Conservation (phyloP, 2,113 vertebrate genomes). For the Felis chaus region DNA sequence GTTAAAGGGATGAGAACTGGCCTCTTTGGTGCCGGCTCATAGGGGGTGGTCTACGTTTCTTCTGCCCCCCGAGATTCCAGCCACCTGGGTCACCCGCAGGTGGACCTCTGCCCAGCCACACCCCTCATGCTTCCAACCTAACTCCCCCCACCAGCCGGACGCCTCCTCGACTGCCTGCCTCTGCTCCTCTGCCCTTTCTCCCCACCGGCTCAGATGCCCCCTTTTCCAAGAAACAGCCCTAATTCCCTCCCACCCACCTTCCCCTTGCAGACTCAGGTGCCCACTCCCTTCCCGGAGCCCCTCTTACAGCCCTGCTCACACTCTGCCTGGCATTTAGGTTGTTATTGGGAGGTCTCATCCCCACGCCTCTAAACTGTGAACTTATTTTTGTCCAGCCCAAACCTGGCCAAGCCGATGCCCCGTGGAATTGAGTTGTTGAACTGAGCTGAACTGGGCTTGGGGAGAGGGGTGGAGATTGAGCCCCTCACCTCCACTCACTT, state of each 20-base stretch:
- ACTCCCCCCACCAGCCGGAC: background rate
- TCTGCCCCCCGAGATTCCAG: background rate
- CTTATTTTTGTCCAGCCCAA: background rate
- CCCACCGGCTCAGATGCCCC: background rate
- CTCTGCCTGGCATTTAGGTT: rapidly evolving
- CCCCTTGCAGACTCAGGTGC: background rate
- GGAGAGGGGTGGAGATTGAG: background rate
- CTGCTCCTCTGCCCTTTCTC: background rate
- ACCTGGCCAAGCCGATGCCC: background rate
- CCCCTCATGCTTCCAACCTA: background rate
- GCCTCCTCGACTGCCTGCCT: background rate
- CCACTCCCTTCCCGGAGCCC: background rate
- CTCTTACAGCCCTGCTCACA: background rate
- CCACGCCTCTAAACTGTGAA: background rate
- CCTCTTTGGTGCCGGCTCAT: rapidly evolving
- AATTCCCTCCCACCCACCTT: background rate
- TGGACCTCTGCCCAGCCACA: background rate
- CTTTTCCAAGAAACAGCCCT: slow-evolving; percentile 1
- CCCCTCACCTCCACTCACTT: background rate
- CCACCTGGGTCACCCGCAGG: background rate
- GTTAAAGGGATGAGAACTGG: background rate
- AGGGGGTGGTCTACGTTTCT: background rate
- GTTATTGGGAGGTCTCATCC: background rate
- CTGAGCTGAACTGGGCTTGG: background rate
- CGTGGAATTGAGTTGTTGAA: background rate